Evolutionary conservation across 2,797 vertebrate species (phyloP).

Genomic region (Anguilla marmorata): DNA sequence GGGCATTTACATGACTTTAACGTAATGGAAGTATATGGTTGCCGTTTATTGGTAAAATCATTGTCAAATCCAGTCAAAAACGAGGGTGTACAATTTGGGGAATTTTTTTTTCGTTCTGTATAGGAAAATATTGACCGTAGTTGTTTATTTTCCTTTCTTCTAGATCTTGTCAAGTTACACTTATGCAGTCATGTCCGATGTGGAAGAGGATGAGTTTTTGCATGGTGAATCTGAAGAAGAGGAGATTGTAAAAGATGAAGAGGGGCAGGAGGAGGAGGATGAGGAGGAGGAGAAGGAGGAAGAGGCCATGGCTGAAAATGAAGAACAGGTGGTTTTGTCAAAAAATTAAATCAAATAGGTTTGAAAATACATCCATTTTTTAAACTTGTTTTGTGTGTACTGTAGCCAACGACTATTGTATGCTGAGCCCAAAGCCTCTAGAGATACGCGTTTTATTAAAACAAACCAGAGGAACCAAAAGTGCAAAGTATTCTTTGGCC

Average conservation of each 20-base stretch:
- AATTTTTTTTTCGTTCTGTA: neutral
- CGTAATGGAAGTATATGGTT: too few species aligned
- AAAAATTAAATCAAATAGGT: neutral
- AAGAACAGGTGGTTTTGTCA: constrained; percentile 38
- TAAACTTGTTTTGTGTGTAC: neutral
- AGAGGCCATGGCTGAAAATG: constrained; percentile 16
- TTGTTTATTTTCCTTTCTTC: neutral
- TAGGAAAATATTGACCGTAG: neutral
- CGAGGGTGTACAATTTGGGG: too few species aligned
- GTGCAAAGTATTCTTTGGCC: neutral
- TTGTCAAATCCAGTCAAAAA: neutral
- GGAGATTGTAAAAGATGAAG: constrained; percentile 33
- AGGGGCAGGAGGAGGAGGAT: constrained; percentile 44
- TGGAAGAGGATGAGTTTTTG: constrained; percentile 24
- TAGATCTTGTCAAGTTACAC: neutral
- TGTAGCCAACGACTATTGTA: neutral
- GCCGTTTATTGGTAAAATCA: too few species aligned
- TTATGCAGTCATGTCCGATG: constrained; percentile 24
- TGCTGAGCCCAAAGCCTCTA: neutral
- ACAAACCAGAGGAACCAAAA: neutral
- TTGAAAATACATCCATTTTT: neutral
- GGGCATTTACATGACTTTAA: too few species aligned
- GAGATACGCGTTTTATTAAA: neutral
- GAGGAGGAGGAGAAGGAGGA: constrained; percentile 30
- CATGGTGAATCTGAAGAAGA: constrained; percentile 53